Evolutionary conservation across 2,888 invertebrate species (phyloP), one percentile per base, ranked within the genome.

Genomic region (Hecatera dysodea): DNA sequence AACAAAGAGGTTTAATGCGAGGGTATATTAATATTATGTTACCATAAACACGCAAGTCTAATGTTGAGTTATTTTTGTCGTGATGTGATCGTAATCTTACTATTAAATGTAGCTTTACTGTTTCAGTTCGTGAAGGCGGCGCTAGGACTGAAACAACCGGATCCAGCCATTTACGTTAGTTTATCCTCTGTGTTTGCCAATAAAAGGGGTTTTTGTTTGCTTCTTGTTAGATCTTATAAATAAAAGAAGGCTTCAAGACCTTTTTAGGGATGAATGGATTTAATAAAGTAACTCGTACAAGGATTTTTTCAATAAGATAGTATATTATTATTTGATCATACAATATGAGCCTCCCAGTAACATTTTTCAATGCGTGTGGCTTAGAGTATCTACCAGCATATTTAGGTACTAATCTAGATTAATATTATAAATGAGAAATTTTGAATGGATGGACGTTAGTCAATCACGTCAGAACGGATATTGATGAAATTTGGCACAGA

Each of bases 21-120:
- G 29, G 36, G 50, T 62, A 48, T 68, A 80, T 78, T 81, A 67
- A 78, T 63, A 71, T 71, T 67, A 59, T 67, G 70, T 65, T 62
- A 53, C 67, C 59, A 78, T 81, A 81, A 83, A 83, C 82, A 83
- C 82, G 82, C 82, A 81, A 71, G 70, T 73, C 8, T 64, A 56
- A 46, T 62, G 71, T 69, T 19, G 24, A 75, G 60, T 61, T 75
- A 77, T 77, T 80, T 77, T 67, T 3, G 65, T 72, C 24, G 73
- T 57, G 24, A 44, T 67, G 36, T 61, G 81, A 80, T 81, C 57
- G 61, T 72, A 65, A 80, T 80, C 80, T 60, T 55, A 56, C 11
- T 57, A 59, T 44, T 75, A 64, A 71, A 65, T 55, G 66, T 68
- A 44, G 52, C 67, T 75, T 57, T 53, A 64, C 36, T 59, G 56